Evolutionary conservation across 2,888 invertebrate genomes (phyloP), one percentile per base, ranked within the genome.

Genomic region (Ypsolopha sequella): DNA sequence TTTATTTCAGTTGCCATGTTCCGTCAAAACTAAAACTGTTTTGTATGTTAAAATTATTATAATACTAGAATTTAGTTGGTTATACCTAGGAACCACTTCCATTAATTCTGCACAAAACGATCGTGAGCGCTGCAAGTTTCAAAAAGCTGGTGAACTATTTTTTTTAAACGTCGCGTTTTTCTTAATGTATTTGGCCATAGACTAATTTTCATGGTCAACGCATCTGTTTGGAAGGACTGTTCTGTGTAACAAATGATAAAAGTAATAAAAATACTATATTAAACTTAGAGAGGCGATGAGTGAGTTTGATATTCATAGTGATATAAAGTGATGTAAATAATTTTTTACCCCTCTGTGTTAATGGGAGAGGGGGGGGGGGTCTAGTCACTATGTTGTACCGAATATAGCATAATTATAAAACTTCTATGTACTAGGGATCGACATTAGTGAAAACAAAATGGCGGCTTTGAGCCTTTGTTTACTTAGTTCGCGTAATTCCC

Each of bases 31-130:
- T 34, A 34, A 36, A 48, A 10, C 13, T 48, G 9, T 48, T 52
- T 52, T 41, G 35, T 14, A 35, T n/a, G n/a, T 38, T 10, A 38
- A 4, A n/a, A 8, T 38, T 14, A 43, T 43, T 8, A 24, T 14
- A 14, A 43, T 43, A 14, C 13, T 43, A n/a, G 8, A 45, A 24
- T 45, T 34, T 45, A 45, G 14, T 34, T 58, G 60, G 61, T 60
- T 68, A 70, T 65, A 53, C 67, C 75, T 79, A 76, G 63, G 70
- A 65, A 54, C 64, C 54, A 80, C 82, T 85, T 82, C 82, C 84
- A 78, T 64, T 66, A 14, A 14, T 33, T 39, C 41, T 47, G 51
- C 48, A 52, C 50, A 50, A 50, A 50, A n/a, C 39, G 36, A 14
- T 14, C 9, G 9, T 14, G 34, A 24, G 13, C 14, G 14, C 11